Evolutionary conservation across 2,888 invertebrate genomes (phyloP).

Genomic region (Eupithecia subumbrata): DNA sequence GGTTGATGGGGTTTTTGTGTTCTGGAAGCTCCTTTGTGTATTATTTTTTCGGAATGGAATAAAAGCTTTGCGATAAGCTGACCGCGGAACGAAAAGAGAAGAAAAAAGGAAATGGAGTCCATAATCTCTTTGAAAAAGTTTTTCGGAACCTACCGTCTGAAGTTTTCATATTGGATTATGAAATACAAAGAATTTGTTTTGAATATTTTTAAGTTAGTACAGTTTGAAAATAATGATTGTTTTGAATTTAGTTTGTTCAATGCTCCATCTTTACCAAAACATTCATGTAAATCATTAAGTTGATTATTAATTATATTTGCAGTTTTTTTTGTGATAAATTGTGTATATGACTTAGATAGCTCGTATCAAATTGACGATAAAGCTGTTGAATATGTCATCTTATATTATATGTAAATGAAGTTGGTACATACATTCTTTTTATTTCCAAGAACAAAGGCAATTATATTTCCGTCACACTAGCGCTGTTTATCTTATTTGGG

Average conservation of each 20-base stretch:
- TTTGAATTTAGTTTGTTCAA: too few species aligned
- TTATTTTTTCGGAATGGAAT: background rate
- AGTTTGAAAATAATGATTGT: background rate
- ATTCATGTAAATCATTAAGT: background rate
- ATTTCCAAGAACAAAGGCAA: constrained; percentile 14
- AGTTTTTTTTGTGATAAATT: background rate
- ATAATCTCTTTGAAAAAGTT: background rate
- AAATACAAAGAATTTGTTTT: background rate
- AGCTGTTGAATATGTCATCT: background rate
- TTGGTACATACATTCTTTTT: background rate
- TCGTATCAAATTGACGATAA: too few species aligned
- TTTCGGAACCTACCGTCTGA: background rate
- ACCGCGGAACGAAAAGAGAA: background rate
- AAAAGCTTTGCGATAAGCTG: background rate
- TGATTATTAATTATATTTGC: too few species aligned
- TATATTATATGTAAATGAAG: too few species aligned
- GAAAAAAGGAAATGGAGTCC: background rate
- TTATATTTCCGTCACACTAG: constrained; percentile 16
- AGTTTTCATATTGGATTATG: background rate
- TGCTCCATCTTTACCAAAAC: background rate
- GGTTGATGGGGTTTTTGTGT: constrained; percentile 6
- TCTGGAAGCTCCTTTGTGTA: constrained; percentile 3
- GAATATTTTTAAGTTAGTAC: too few species aligned
- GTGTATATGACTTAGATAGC: background rate
- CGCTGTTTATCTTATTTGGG: constrained; percentile 12